A percentile compares a stretch with the other conserved stretches of the same genome.
Evolutionary conservation across 92 coral and sea anemone genomes (phyloP).

Genomic region (Actinostola sp.): DNA sequence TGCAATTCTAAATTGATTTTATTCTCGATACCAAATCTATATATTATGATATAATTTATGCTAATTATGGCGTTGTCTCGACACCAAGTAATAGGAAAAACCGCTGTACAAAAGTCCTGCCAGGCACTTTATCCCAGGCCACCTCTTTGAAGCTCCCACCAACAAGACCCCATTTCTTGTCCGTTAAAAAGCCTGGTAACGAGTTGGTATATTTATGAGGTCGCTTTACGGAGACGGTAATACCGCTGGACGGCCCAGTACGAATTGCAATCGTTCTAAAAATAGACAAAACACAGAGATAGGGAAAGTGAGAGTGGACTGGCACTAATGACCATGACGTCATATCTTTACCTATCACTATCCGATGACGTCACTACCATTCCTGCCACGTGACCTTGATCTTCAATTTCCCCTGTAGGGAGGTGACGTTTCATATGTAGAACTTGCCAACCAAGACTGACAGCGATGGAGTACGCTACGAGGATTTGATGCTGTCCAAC

Average conservation of each 20-base stretch:
- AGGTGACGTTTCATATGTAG: constrained; percentile 79
- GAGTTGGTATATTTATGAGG: constrained; percentile 53
- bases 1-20: too few species aligned
- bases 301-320: too few species aligned
- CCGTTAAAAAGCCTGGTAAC: constrained; percentile 62
- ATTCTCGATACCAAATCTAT: background rate
- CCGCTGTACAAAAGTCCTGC: constrained; percentile 76
- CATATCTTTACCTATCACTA: constrained; percentile 76
- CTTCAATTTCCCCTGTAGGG: constrained; percentile 72
- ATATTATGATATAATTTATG: background rate
- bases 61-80: constrained; percentile 40
- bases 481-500: constrained; percentile 74
- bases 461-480: constrained; percentile 72
- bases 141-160: constrained; percentile 74
- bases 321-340: too few species aligned
- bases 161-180: constrained; percentile 71
- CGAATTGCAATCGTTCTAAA: constrained; percentile 75
- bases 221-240: constrained; percentile 65
- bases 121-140: constrained; percentile 81
- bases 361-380: constrained; percentile 78
- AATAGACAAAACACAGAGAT: background rate
- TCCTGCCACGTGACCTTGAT: constrained; percentile 76
- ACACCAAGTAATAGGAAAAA: constrained; percentile 61
- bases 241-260: constrained; percentile 74
- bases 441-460: constrained; percentile 82